Percentiles rank a stretch among this genome's conserved stretches.
These are phyloP conservation scores for Zelostemma sp. DNA, from an alignment of 1,140 invertebrate genomes.

Conservation along the genomic window DNA sequence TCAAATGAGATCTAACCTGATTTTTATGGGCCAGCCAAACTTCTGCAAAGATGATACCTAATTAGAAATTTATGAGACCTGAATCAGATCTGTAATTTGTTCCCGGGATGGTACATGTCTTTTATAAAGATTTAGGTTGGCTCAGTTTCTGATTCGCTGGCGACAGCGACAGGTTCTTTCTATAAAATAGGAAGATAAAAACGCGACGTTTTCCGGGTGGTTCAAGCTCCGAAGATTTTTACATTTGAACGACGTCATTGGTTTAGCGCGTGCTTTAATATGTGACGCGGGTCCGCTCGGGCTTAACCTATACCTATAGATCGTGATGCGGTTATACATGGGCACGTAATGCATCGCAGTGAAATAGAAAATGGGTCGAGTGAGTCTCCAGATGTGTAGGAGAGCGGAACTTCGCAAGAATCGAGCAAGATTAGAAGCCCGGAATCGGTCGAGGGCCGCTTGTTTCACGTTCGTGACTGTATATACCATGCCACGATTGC, in stretches of 20 bases:
- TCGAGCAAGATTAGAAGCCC: conserved; percentile 40
- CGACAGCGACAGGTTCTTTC: too few species aligned
- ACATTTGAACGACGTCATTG: conserved; percentile 15
- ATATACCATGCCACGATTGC: conserved; percentile 10
- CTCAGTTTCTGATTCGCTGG: too few species aligned
- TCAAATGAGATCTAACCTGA: too few species aligned
- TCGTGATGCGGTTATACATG: conserved; percentile 24
- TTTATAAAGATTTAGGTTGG: too few species aligned
- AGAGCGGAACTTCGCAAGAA: conserved; percentile 36
- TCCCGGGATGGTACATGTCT: too few species aligned
- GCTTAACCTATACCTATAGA: conserved; percentile 15
- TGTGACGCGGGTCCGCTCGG: conserved; percentile 14
- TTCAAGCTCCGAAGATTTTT: not conserved
- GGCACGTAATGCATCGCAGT: conserved; percentile 34
- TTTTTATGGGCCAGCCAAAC: too few species aligned
- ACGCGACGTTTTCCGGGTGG: too few species aligned
- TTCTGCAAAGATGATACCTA: too few species aligned
- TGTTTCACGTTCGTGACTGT: conserved; percentile 38
- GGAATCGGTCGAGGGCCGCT: conserved; percentile 38
- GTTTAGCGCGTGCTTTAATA: conserved; percentile 33
- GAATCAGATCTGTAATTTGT: too few species aligned
- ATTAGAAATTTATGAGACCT: too few species aligned
- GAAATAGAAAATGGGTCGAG: conserved; percentile 46
- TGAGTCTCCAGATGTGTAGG: conserved; percentile 37
- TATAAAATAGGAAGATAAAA: too few species aligned